Conservation (phyloP, 2,113 vertebrate species). For the Scortum barcoo region DNA sequence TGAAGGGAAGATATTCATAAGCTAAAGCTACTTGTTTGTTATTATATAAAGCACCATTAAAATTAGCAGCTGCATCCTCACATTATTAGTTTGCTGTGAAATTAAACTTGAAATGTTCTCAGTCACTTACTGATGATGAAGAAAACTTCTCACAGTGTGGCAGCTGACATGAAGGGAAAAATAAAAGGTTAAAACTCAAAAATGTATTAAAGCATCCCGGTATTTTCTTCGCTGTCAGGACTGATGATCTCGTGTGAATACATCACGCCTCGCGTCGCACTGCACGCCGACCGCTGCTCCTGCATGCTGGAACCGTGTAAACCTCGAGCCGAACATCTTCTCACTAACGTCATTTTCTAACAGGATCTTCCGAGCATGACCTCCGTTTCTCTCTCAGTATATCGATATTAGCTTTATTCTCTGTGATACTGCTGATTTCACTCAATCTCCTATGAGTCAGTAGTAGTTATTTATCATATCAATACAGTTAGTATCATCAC, state of each 20-base stretch:
- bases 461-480: background rate
- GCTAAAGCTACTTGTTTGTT: background rate
- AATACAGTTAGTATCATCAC: background rate
- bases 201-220: background rate
- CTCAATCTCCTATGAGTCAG: background rate
- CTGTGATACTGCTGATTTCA: background rate
- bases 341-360: constrained; percentile 43
- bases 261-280: background rate
- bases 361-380: constrained; percentile 41
- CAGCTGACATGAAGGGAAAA: constrained; percentile 14
- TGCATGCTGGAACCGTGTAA: constrained; percentile 64
- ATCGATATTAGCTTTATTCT: background rate
- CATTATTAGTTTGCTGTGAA: background rate
- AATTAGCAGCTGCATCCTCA: background rate
- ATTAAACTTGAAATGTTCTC: background rate
- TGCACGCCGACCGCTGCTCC: constrained; percentile 34
- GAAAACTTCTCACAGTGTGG: constrained; percentile 8
- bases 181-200: constrained; percentile 26
- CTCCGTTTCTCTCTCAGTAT: constrained; percentile 15
- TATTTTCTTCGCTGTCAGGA: background rate
- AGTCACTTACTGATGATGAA: background rate
- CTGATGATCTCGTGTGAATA: background rate
- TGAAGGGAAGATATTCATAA: background rate
- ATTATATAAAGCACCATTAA: background rate
- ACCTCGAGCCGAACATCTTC: constrained; percentile 16